phyloP scores from a whole-genome alignment of 2,888 invertebrate species.

The Exephanes ischioxanthus region DNA sequence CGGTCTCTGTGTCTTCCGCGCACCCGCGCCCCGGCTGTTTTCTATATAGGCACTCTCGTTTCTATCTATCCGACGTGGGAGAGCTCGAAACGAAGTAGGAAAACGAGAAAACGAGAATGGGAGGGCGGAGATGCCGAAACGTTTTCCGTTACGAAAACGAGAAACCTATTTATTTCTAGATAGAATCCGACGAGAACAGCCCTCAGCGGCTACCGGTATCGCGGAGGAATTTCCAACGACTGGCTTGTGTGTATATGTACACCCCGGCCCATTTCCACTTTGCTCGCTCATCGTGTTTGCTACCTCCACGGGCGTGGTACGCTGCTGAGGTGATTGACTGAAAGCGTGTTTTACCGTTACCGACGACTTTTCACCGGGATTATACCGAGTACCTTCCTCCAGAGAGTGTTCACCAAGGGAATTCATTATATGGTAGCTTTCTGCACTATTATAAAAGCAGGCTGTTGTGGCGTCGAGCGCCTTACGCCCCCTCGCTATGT shows the following conservation, averaged over 20 bases:
- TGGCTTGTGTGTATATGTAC: slow-evolving; percentile 33
- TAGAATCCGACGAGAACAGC: slow-evolving; percentile 62
- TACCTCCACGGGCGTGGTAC: neutral
- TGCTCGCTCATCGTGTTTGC: slow-evolving; percentile 56
- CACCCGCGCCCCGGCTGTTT: slow-evolving; percentile 18
- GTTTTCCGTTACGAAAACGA: slow-evolving; percentile 67
- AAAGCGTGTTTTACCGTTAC: slow-evolving; percentile 58
- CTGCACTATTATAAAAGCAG: neutral
- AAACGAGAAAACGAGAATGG: slow-evolving; percentile 49
- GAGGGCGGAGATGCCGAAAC: slow-evolving; percentile 62
- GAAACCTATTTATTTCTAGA: slow-evolving; percentile 69
- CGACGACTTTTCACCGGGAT: slow-evolving; percentile 49
- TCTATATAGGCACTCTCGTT: slow-evolving; percentile 42
- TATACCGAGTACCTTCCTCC: slow-evolving; percentile 29
- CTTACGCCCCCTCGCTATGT: too few species aligned
- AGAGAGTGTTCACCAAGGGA: neutral
- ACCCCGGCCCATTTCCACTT: slow-evolving; percentile 56
- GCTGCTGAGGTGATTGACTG: slow-evolving; percentile 51
- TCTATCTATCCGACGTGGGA: slow-evolving; percentile 62
- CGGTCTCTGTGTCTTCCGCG: slow-evolving; percentile 21
- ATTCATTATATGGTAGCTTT: neutral
- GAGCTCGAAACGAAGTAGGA: slow-evolving; percentile 26
- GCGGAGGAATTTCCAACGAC: slow-evolving; percentile 56
- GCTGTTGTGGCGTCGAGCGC: neutral
- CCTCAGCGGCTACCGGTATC: slow-evolving; percentile 60